Conservation (phyloP, 2,113 vertebrate species). For the Glaucomys volans region DNA sequence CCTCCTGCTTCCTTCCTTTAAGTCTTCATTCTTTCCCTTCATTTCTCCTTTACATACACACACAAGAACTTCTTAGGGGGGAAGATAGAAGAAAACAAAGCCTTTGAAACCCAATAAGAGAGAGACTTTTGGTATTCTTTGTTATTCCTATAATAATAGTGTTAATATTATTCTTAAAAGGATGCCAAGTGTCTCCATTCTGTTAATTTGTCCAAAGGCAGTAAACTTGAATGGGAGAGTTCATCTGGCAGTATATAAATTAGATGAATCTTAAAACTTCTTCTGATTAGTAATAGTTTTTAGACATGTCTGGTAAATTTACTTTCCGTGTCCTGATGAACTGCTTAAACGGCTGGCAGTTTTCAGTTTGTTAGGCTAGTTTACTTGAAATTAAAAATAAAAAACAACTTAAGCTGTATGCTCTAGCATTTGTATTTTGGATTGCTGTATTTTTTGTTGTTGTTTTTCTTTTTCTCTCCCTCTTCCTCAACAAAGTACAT, state of each 20-base stretch:
- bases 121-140: not conserved
- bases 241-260: slow-evolving; percentile 77
- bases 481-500: slow-evolving; percentile 68
- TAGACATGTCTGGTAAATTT: slow-evolving; percentile 76
- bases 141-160: not conserved
- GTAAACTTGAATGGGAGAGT: slow-evolving; percentile 73
- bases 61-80: not conserved
- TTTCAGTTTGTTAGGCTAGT: slow-evolving; percentile 79
- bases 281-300: slow-evolving; percentile 79
- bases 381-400: slow-evolving; percentile 80
- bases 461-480: not conserved
- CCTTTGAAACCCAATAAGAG: not conserved
- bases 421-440: not conserved
- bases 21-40: not conserved
- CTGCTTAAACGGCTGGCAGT: slow-evolving; percentile 69
- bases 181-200: not conserved
- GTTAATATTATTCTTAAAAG: not conserved
- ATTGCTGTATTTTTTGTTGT: slow-evolving; percentile 13
- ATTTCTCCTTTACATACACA: not conserved
- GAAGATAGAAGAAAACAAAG: not conserved
- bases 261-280: slow-evolving; percentile 63
- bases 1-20: not conserved
- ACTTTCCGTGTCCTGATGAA: slow-evolving; percentile 83
- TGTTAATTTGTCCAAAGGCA: slow-evolving; percentile 75
- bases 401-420: slow-evolving; percentile 57